Percentiles rank a stretch among this genome's conserved stretches.
Conservation (phyloP, 2,888 invertebrate species). For the Lydus trimaculatus region DNA sequence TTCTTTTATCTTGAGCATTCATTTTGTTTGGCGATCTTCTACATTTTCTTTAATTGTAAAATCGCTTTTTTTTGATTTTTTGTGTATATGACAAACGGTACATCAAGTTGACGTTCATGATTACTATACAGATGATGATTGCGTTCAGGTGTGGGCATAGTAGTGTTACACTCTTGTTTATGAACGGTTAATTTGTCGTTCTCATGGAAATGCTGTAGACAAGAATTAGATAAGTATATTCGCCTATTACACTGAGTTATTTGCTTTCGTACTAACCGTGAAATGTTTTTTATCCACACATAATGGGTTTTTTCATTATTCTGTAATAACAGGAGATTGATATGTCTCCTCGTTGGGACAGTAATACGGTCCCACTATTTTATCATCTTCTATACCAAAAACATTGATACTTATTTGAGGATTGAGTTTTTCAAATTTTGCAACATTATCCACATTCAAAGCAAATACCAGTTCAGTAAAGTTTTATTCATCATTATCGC, state of each 20-base stretch:
- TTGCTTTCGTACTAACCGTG: neutral
- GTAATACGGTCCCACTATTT: neutral
- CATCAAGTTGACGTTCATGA: no score
- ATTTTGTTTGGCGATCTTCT: no score
- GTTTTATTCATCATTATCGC: neutral
- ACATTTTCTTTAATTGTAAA: no score
- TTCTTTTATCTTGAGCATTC: no score
- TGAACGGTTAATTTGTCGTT: conserved; percentile 16
- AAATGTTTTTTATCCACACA: no score
- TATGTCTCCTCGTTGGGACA: neutral
- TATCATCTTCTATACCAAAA: neutral
- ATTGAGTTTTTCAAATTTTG: neutral
- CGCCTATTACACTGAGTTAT: neutral
- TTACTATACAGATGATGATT: conserved; percentile 24
- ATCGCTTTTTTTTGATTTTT: no score
- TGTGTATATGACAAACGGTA: conserved; percentile 28
- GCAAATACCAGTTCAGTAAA: neutral
- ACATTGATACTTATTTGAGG: no score
- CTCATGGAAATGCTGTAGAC: conserved; percentile 30
- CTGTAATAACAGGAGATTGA: neutral
- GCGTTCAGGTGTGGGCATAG: conserved; percentile 21
- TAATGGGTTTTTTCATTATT: neutral
- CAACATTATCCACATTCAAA: neutral
- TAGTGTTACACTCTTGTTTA: conserved; percentile 21
- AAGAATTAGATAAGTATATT: conserved; percentile 2